Base-by-base conservation (phyloP, 2,113 vertebrate species). In the Corydoras maculifer region DNA sequence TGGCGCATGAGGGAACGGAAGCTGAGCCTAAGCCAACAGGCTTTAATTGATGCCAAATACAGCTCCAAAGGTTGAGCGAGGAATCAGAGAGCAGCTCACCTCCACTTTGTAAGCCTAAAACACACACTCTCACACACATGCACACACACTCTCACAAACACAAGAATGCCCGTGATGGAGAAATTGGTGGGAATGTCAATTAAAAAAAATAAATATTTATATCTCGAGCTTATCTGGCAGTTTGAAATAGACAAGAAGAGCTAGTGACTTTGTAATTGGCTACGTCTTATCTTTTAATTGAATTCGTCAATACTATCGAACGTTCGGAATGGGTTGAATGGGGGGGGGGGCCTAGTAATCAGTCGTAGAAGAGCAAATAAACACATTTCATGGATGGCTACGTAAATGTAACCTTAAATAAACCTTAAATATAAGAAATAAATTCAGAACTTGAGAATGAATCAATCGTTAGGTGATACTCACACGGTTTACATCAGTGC, bases 211-310 rank as follows among this genome's bases (percentile, higher is more conserved):
- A 43, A 43, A 35, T 51, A 49, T 59, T 51, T 65, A 31, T 59
- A 72, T 53, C 57, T 7, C 49, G 1, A 51, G 15, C 15, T 74
- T 68, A 74, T 74, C 72, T 48, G 18, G 29, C 51, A 48, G 32
- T 32, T 14, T 30, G 58, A 3, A 58, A 62, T 11, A 68, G 58
- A 62, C 49, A 48, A 25, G 66, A 9, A 29, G 57, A 15, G 25
- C 12, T 50, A 73, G 66, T 53, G 67, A 73, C 70, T 70, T 57
- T 69, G 73, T 77, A 80, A 89, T 84, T 87, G 88, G 86, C 86
- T 87, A 77, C 7, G 78, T 79, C 84, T 89, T 90, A 89, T 89
- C 89, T 88, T 78, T 85, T 89, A 90, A 90, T 90, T 89, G 86
- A 85, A 89, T 72, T 63, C 73, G 65, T 75, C 76, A 63, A 73